Percentiles rank a stretch among this genome's conserved stretches.
Evolutionary conservation across 2,888 invertebrate species (phyloP).

Genomic region (Rhorus exstirpatorius): DNA sequence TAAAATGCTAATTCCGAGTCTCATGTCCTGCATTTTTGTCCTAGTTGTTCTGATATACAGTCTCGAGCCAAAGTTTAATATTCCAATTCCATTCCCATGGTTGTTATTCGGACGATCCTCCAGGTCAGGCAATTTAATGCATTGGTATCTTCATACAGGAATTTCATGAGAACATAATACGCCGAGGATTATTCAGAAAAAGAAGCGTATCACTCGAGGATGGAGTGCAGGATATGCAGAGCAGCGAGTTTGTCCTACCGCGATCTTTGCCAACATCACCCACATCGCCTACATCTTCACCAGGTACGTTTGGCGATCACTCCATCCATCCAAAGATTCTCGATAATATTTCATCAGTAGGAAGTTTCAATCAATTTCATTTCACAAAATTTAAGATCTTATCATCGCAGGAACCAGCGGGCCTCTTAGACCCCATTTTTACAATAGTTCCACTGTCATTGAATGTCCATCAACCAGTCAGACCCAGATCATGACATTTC

Average conservation of each 20-base stretch:
- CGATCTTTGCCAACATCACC: constrained; percentile 91
- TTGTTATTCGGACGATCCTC: too few relatives aligned
- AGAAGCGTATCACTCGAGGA: constrained; percentile 92
- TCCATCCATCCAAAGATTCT: too few relatives aligned
- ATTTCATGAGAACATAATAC: constrained; percentile 93
- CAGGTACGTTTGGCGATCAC: constrained; percentile 70
- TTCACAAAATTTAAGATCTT: neutral
- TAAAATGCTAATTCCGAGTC: neutral
- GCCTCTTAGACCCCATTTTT: too few relatives aligned
- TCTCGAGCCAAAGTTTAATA: too few relatives aligned
- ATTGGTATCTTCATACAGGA: constrained; percentile 86
- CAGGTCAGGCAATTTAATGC: neutral
- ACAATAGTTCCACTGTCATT: too few relatives aligned
- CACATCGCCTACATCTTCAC: constrained; percentile 82
- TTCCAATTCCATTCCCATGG: too few relatives aligned
- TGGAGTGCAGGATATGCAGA: constrained; percentile 83
- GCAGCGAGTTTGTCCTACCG: constrained; percentile 85
- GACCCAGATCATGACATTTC: too few relatives aligned
- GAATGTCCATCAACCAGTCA: too few relatives aligned
- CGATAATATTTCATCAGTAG: constrained; percentile 21
- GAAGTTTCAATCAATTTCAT: neutral
- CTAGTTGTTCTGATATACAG: too few relatives aligned
- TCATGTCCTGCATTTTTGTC: too few relatives aligned
- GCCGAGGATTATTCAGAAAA: constrained; percentile 92
- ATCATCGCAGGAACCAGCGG: too few relatives aligned